Base-by-base conservation (phyloP, 2,113 vertebrate species). In the Vicugna pacos region DNA sequence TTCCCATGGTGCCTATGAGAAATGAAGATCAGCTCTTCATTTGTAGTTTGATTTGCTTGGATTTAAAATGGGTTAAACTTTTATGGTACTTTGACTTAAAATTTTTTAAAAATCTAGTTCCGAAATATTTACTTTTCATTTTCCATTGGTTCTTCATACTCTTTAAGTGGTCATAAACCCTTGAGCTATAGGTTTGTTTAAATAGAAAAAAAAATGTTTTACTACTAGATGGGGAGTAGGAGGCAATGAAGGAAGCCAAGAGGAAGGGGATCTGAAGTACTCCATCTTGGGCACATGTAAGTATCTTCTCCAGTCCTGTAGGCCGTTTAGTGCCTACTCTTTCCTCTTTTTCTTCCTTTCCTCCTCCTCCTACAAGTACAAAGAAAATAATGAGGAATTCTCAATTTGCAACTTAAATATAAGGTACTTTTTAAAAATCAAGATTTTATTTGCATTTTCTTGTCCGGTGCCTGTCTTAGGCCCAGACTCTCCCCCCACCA, bases 181-280 rank as follows among this genome's bases (percentile, higher is more conserved):
- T 79, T 90, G 73, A 89, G 28, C 52, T 88, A 35, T 82, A 94
- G 89, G 46, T 88, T 94, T 82, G 42, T 84, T 94, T 92, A 83
- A 96, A 58, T 85, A 80, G 62, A 81, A 81, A 85, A 67, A 67
- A 85, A 82, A 82, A 70, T 56, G 48, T 92, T 93, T 85, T 84
- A 89, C 72, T 86, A 15, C 20, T 93, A 79, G 20, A 80, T 93
- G 79, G 54, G 64, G 12, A 80, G 14, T 96, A 86, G 86, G 48
- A 85, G 80, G 32, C 86, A 80, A 56, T 93, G 80, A 89, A 81
- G 35, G 79, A 96, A 85, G 35, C 58, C 42, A 76, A 64, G 42
- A 75, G 79, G 38, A 73, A 65, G 42, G 28, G 79, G 26, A 60
- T 94, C 60, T 83, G 69, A 83, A 94, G 35, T 94, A 83, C 32